Evolutionary conservation across 2,113 vertebrate species (phyloP).

Genomic region (Ovis canadensis): DNA sequence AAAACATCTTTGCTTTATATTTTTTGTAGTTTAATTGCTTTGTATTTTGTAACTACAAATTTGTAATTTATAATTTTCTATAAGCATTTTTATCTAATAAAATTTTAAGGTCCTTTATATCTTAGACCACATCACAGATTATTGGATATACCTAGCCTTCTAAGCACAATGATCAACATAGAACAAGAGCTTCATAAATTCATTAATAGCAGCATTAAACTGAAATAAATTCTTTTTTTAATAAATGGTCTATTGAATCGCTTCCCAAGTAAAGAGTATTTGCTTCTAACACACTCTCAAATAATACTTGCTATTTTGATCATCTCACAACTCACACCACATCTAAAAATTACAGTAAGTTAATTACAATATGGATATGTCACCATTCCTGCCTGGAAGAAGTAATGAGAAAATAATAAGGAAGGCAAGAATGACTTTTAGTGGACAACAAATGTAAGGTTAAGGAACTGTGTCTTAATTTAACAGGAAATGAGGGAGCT

Average conservation of each 20-base stretch:
- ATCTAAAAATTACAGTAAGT: neutral
- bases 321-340: neutral
- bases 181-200: neutral
- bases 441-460: neutral
- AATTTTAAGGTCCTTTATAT: neutral
- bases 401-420: neutral
- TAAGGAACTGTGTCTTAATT: conserved; percentile 15
- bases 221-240: neutral
- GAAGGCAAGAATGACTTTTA: neutral
- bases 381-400: neutral
- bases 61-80: neutral
- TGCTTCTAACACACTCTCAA: neutral
- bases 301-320: neutral
- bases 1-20: neutral
- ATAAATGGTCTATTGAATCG: neutral
- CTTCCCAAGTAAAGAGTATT: neutral
- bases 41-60: neutral
- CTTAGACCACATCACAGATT: neutral
- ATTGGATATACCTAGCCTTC: neutral
- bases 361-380: neutral
- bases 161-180: neutral
- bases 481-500: neutral
- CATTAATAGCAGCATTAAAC: neutral
- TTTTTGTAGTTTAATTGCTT: neutral
- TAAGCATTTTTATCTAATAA: neutral